A percentile compares a stretch with the other conserved stretches of the same genome.
Evolutionary conservation across 1,140 invertebrate genomes (phyloP).

Genomic region (Tetramorium parvispinum): DNA sequence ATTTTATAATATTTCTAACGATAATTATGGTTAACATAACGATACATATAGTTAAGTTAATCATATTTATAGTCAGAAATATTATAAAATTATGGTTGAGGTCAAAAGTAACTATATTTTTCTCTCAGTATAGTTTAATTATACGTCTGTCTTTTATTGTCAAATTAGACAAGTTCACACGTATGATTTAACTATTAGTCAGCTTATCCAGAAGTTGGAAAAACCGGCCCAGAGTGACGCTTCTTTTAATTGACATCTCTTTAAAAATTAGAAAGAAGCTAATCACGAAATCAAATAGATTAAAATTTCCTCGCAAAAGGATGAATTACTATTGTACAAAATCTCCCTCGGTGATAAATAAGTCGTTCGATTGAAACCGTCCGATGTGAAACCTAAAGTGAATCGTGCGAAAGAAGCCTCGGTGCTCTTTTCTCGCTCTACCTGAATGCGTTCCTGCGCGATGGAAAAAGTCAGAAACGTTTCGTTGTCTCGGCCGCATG

Average conservation of each 20-base stretch:
- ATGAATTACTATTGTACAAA: neutral
- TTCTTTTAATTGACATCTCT: neutral
- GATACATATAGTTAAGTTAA: too few relatives aligned
- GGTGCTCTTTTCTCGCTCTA: neutral
- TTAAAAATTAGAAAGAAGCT: neutral
- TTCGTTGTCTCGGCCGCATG: neutral
- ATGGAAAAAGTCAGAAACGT: neutral
- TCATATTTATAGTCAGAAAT: too few relatives aligned
- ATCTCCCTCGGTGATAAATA: neutral
- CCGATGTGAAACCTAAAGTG: neutral
- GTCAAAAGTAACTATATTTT: too few relatives aligned
- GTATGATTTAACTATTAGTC: too few relatives aligned
- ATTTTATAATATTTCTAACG: too few relatives aligned
- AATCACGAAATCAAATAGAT: neutral
- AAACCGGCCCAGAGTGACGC: neutral
- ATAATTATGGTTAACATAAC: too few relatives aligned
- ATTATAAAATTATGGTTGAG: too few relatives aligned
- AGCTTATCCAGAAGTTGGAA: too few relatives aligned
- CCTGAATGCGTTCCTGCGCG: neutral
- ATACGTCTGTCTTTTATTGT: too few relatives aligned
- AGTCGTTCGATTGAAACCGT: neutral
- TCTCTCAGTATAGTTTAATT: too few relatives aligned
- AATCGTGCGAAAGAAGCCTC: constrained; percentile 16
- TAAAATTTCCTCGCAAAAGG: neutral
- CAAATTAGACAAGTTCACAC: too few relatives aligned